Conservation (phyloP, 2,797 vertebrate species). For the Carapus acus region DNA sequence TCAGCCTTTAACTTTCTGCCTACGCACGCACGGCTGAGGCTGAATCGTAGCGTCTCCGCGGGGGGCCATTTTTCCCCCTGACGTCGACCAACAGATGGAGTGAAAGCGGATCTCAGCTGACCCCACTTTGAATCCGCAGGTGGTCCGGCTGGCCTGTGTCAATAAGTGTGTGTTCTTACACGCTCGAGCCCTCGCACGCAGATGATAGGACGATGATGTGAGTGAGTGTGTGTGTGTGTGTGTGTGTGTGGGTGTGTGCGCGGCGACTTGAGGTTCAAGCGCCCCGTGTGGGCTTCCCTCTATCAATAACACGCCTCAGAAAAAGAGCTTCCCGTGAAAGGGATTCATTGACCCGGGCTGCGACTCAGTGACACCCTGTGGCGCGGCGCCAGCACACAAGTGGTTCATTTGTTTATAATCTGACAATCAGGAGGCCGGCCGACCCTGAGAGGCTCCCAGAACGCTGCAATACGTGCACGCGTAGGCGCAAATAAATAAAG, state of each 20-base stretch:
- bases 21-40: constrained; percentile 17
- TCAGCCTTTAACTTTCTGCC: constrained; percentile 9
- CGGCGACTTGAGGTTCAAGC: constrained; percentile 32
- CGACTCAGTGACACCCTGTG: constrained; percentile 55
- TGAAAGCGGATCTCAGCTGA: constrained; percentile 25
- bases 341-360: constrained; percentile 56
- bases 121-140: constrained; percentile 2
- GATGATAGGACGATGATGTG: constrained; percentile 2
- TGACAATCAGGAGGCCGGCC: constrained; percentile 54
- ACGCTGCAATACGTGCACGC: not conserved
- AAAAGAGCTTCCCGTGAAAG: constrained; percentile 45
- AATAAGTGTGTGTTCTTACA: not conserved
- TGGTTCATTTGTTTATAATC: constrained; percentile 59
- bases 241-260: constrained; percentile 6
- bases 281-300: constrained; percentile 51
- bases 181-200: not conserved
- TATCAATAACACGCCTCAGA: constrained; percentile 38
- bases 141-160: constrained; percentile 6
- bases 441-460: constrained; percentile 21
- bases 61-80: constrained; percentile 7
- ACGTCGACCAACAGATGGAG: constrained; percentile 4
- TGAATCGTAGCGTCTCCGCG: constrained; percentile 14
- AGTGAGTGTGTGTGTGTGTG: not conserved
- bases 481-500: not conserved
- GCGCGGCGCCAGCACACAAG: constrained; percentile 43